Base-by-base conservation (phyloP, 92 coral and sea anemone genomes). In the Bergia sp. region DNA sequence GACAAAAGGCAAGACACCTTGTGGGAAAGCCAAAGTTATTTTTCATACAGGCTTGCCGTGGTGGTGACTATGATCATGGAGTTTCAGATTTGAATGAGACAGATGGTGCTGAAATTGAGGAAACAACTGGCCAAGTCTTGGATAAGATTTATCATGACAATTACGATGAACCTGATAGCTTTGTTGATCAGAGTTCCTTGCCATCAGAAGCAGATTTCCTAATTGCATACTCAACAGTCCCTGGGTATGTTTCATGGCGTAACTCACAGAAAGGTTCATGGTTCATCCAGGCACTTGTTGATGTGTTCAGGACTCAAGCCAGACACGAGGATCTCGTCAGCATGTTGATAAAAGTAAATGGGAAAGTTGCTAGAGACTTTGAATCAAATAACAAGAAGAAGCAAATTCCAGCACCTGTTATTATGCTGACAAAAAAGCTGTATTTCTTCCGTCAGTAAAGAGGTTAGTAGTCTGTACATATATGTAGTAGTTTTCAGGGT, bases 191-290 rank as follows among this genome's bases (percentile, higher is more conserved):
- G 74, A 89, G 86, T 49, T 86, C 96, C 12, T 91, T 97, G 5
- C 98, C 99, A 23, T 93, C 98, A 4, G 99, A 97, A 82, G 98
- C 99, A 0, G 99, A 97, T 88, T 91, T 93, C 86, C 91, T 97
- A 42, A 77, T 97, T 41, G 99, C 99, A 0, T 97, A 93, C 87
- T 94, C 99, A 47, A 97, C 99, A 1, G 99, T 96, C 12, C 99
- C 99, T 0, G 99, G 99, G 5, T 97, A 88, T 89, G 99, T 97
- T n/a, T 97, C 99, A 15, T 97, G 99, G 99, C 94, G 98, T 38
- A 79, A 97, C 76, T 91, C 94, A 37, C 91, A 93, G 76, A 94
- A 97, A 73, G 99, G 99, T 50, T 97, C 99, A 1, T 97, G 99
- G 99, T 95, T 97, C 88, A 90, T 97, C 13, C 99, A 97, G 49